These are phyloP conservation scores for Lepilemur septentrionalis DNA, from an alignment of 2,797 vertebrate species.

Conservation along the genomic window DNA sequence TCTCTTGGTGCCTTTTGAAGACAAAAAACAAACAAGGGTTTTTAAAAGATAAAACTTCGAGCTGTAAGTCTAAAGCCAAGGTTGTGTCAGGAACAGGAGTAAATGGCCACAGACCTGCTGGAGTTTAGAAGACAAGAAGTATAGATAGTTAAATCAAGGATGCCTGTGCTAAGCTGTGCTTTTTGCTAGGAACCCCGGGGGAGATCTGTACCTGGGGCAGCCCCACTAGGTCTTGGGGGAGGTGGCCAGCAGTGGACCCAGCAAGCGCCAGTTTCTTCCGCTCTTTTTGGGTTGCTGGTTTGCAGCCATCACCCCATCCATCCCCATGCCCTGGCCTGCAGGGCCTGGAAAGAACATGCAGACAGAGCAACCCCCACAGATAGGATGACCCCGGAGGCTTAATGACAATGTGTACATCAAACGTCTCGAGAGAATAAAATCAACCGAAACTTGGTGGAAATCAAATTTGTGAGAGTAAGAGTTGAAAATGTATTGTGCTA, in stretches of 20 bases:
- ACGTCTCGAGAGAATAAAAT: neutral
- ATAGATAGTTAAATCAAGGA: conserved; percentile 13
- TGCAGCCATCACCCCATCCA: neutral
- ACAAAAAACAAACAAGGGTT: neutral
- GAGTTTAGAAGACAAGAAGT: neutral
- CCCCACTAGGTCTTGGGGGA: neutral
- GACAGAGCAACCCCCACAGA: neutral
- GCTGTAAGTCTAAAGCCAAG: neutral
- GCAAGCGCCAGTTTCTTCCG: neutral
- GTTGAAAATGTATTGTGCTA: neutral
- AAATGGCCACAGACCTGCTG: neutral
- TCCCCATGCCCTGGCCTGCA: neutral
- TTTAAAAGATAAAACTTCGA: conserved; percentile 5
- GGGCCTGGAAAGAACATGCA: neutral
- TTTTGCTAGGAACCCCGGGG: neutral
- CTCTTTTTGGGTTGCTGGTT: neutral
- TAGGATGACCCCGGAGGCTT: neutral
- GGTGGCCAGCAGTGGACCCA: neutral
- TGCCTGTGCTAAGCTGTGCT: neutral
- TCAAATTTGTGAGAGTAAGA: neutral
- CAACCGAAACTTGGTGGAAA: neutral
- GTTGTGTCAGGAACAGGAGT: neutral
- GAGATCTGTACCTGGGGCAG: neutral
- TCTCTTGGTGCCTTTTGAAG: neutral
- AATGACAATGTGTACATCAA: neutral